Percentiles rank a stretch among this genome's conserved stretches.
Conservation (phyloP, 2,113 vertebrate species). For the Gobio gobio region DNA sequence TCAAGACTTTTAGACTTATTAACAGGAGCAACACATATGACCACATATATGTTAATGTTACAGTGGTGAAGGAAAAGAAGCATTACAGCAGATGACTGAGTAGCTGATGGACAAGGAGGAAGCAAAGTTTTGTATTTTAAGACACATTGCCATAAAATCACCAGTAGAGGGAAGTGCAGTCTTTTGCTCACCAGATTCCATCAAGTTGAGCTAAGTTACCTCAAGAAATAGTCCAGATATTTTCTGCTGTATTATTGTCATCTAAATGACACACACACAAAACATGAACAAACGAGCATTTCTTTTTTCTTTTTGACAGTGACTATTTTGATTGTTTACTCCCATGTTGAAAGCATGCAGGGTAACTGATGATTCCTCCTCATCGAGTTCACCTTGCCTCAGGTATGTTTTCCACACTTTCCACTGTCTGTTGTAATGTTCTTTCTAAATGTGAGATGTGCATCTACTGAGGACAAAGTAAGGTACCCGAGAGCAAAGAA, state of each 20-base stretch:
- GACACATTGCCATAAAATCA: constrained; percentile 8
- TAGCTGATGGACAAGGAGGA: neutral
- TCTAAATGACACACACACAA: neutral
- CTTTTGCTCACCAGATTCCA: neutral
- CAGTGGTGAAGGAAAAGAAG: neutral
- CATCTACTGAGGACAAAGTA: constrained; percentile 14
- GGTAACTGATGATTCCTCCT: neutral
- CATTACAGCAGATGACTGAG: neutral
- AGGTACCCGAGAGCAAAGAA: neutral
- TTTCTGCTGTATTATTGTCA: neutral
- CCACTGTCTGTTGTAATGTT: neutral
- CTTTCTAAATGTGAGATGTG: neutral
- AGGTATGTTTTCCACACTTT: neutral
- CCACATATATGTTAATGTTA: neutral
- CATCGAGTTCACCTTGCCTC: neutral
- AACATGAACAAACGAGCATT: neutral
- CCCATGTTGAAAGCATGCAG: neutral
- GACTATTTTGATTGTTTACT: neutral
- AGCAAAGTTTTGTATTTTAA: neutral
- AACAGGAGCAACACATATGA: neutral
- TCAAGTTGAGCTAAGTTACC: neutral
- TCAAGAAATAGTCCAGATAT: neutral
- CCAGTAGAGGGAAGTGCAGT: constrained; percentile 48
- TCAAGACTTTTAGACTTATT: no score
- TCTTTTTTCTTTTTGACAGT: neutral